Percentiles rank a stretch among this genome's conserved stretches.
Conservation (phyloP, 2,113 vertebrate species). For the Butorides virescens region DNA sequence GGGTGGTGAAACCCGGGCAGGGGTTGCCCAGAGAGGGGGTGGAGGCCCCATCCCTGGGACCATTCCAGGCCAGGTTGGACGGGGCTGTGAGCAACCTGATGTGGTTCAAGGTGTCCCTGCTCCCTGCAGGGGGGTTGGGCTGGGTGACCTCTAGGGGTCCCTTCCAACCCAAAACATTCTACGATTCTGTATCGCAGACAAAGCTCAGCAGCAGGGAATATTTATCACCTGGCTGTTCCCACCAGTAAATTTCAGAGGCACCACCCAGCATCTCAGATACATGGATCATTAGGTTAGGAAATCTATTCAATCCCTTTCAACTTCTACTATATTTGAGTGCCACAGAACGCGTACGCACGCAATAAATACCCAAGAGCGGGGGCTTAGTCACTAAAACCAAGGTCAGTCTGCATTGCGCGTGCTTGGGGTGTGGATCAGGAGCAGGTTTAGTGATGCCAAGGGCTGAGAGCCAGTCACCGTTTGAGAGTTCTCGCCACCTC, state of each 20-base stretch:
- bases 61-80: no score
- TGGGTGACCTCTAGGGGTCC: no score
- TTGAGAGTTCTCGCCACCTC: accelerated
- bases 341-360: accelerated
- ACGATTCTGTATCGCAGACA: neutral
- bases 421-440: neutral
- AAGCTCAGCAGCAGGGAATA: neutral
- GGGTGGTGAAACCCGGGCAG: no score
- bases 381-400: neutral
- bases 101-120: no score
- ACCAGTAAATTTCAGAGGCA: neutral
- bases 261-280: neutral
- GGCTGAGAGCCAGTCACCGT: neutral
- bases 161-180: no score
- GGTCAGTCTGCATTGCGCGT: accelerated
- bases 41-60: no score
- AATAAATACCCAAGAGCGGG: neutral
- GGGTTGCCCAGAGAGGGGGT: no score
- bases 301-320: neutral
- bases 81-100: no score
- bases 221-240: neutral
- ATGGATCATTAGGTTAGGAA: neutral
- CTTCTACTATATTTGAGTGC: neutral
- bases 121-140: no score
- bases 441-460: neutral